A percentile compares a stretch with the other conserved stretches of the same genome.
These are phyloP conservation scores for Tyrophagus putrescentiae DNA, from an alignment of 1,140 invertebrate species.

Conservation along the genomic window DNA sequence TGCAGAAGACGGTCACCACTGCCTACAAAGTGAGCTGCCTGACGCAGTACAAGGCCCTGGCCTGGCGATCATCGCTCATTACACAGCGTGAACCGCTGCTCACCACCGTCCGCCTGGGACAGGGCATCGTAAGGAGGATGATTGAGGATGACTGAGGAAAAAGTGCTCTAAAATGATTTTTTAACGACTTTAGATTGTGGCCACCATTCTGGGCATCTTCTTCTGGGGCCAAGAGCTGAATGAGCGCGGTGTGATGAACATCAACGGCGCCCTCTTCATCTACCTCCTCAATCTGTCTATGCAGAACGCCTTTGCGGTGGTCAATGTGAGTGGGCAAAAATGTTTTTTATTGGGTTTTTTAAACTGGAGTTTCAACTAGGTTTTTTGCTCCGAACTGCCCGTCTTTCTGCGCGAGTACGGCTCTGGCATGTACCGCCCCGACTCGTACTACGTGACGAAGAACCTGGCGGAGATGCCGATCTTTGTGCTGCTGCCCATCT, in stretches of 20 bases:
- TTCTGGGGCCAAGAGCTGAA: conserved; percentile 66
- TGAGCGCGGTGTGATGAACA: conserved; percentile 81
- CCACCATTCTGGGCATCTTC: conserved; percentile 67
- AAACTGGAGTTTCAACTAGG: conserved; percentile 43
- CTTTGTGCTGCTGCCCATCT: conserved; percentile 53
- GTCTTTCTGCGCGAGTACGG: conserved; percentile 79
- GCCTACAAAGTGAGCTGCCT: background rate
- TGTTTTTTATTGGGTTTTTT: conserved; percentile 17
- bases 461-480: conserved; percentile 56
- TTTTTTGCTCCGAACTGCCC: conserved; percentile 77
- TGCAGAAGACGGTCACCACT: background rate
- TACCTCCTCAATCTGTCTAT: conserved; percentile 85
- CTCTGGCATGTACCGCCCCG: conserved; percentile 78
- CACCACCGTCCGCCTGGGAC: conserved; percentile 49
- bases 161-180: conserved; percentile 22
- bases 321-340: conserved; percentile 51
- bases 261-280: conserved; percentile 86
- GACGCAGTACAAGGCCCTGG: conserved; percentile 33
- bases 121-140: conserved; percentile 46
- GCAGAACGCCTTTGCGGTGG: conserved; percentile 73
- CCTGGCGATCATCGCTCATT: conserved; percentile 49
- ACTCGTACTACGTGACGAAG: conserved; percentile 78
- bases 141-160: too few relatives aligned
- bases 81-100: conserved; percentile 53
- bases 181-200: conserved; percentile 47